Percentiles rank a stretch among this genome's conserved stretches.
These are phyloP conservation scores for Cheiracanthium punctorium DNA, from an alignment of 2,888 invertebrate genomes.

Conservation along the genomic window DNA sequence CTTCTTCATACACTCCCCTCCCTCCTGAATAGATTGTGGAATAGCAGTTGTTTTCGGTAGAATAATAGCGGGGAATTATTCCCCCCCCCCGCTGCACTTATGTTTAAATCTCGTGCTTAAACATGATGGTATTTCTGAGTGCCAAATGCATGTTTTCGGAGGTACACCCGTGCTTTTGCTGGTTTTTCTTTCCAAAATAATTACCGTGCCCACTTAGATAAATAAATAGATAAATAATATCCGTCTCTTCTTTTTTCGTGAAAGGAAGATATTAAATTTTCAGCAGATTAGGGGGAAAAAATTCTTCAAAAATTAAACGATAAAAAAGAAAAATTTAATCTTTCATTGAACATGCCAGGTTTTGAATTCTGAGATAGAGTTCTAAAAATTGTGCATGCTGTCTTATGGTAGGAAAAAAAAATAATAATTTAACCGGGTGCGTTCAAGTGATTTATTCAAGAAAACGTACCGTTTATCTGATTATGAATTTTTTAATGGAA, in stretches of 20 bases:
- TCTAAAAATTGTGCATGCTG: not conserved
- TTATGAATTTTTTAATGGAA: not conserved
- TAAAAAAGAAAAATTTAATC: not conserved
- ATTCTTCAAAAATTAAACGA: too few species aligned
- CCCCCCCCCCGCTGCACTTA: not conserved
- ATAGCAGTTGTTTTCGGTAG: slow-evolving; percentile 30
- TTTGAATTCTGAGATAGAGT: not conserved
- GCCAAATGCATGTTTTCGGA: slow-evolving; percentile 24
- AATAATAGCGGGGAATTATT: not conserved
- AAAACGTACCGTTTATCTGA: not conserved
- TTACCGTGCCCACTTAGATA: too few species aligned
- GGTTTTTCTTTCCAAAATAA: not conserved
- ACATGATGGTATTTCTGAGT: slow-evolving; percentile 38
- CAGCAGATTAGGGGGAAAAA: not conserved
- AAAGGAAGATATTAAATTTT: not conserved
- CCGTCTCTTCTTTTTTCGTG: not conserved
- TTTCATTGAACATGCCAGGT: not conserved
- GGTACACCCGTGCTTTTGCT: not conserved
- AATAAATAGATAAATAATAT: not conserved
- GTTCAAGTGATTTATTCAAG: not conserved
- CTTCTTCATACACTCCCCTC: not conserved
- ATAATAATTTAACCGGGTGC: not conserved
- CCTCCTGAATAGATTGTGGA: slow-evolving; percentile 16
- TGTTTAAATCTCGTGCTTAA: slow-evolving; percentile 47
- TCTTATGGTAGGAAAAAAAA: too few species aligned